A percentile compares a stretch with the other conserved stretches of the same genome.
Conservation (phyloP, 2,113 vertebrate species). For the Gopherus flavomarginatus region DNA sequence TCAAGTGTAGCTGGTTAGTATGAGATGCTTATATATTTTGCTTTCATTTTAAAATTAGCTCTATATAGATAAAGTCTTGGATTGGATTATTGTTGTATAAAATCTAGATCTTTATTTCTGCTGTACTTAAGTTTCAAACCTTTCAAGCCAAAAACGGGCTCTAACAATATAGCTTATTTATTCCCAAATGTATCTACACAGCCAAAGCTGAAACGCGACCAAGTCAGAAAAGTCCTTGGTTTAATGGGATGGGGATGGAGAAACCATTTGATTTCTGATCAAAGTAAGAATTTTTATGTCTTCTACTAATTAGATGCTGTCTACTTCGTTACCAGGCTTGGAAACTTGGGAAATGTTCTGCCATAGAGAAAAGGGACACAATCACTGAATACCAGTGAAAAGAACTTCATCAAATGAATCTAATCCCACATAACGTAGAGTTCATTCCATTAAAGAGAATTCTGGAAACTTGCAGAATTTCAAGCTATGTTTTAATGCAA, state of each 20-base stretch:
- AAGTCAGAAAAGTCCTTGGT: not conserved
- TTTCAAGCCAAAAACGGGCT: not conserved
- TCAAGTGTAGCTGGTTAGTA: not conserved
- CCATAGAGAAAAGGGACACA: not conserved
- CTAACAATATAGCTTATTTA: rapidly evolving
- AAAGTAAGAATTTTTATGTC: not conserved
- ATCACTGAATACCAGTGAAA: conserved; percentile 41
- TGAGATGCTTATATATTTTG: not conserved
- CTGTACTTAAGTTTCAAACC: not conserved
- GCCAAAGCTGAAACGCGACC: not conserved
- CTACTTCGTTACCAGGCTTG: not conserved
- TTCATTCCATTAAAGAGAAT: conserved; percentile 66
- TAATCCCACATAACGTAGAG: conserved; percentile 40
- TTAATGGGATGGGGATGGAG: not conserved
- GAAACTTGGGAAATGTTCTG: not conserved
- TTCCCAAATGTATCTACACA: not conserved
- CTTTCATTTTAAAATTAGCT: not conserved
- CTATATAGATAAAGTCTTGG: not conserved
- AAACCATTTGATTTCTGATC: not conserved
- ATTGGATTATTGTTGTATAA: not conserved
- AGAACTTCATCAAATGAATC: conserved; percentile 53
- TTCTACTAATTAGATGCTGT: not conserved
- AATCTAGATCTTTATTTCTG: not conserved
- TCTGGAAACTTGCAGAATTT: conserved; percentile 72
- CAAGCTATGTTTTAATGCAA: conserved; percentile 75